phyloP scores from a whole-genome alignment of 1,140 invertebrate genomes.

The Neodiprion fabricii region DNA sequence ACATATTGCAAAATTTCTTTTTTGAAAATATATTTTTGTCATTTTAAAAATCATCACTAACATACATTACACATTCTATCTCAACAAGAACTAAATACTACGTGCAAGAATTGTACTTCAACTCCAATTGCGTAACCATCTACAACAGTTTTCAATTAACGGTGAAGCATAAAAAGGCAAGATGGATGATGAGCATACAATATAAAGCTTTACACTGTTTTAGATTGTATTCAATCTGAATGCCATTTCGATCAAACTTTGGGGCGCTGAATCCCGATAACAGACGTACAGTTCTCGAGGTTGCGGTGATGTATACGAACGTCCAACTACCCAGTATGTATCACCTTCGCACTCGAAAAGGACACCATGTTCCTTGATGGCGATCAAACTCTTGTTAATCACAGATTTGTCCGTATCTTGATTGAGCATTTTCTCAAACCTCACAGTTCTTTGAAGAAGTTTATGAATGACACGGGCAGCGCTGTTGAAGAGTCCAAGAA shows the following conservation, averaged over 20 bases:
- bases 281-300: conserved; percentile 80
- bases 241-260: conserved; percentile 83
- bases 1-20: too few relatives aligned
- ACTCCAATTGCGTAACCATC: too few relatives aligned
- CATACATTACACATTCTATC: too few relatives aligned
- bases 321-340: conserved; percentile 62
- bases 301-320: conserved; percentile 74
- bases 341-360: conserved; percentile 65
- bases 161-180: too few relatives aligned
- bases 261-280: conserved; percentile 77
- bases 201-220: too few relatives aligned
- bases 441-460: conserved; percentile 72
- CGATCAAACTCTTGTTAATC: conserved; percentile 76
- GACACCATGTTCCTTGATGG: conserved; percentile 78
- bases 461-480: conserved; percentile 74
- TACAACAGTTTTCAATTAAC: too few relatives aligned
- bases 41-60: too few relatives aligned
- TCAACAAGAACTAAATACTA: too few relatives aligned
- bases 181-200: too few relatives aligned
- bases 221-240: conserved; percentile 65
- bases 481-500: conserved; percentile 71
- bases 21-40: too few relatives aligned
- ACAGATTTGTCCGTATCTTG: conserved; percentile 65
- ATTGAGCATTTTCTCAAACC: conserved; percentile 66
- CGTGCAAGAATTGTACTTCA: too few relatives aligned